Evolutionary conservation across 1,140 invertebrate genomes (phyloP).

Genomic region (Laupala kohalensis): DNA sequence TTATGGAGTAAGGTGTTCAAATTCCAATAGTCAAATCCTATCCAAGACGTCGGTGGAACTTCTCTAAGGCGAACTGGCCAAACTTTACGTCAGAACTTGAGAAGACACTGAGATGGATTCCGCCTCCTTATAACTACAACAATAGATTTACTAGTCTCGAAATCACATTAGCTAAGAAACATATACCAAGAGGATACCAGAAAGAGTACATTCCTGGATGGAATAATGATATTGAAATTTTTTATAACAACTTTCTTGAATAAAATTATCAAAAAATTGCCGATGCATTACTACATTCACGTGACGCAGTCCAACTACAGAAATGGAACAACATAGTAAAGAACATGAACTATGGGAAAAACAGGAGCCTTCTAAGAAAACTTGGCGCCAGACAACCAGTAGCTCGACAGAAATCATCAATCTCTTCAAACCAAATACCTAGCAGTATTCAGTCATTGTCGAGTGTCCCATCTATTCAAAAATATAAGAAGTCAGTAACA

Average conservation of each 20-base stretch:
- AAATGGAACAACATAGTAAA: no score
- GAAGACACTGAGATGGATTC: conserved; percentile 9
- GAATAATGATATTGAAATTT: background rate
- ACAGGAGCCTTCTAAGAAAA: background rate
- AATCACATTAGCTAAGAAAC: background rate
- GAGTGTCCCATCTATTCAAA: background rate
- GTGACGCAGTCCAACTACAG: no score
- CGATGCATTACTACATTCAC: background rate
- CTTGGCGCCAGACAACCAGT: no score
- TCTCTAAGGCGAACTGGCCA: conserved; percentile 7
- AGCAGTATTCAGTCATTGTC: no score
- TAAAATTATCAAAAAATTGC: background rate
- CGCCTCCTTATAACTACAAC: conserved; percentile 4
- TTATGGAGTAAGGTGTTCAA: background rate
- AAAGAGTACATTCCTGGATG: background rate
- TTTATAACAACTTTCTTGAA: background rate
- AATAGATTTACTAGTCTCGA: conserved; percentile 4
- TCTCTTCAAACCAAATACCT: no score
- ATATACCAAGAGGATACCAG: background rate
- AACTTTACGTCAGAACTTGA: conserved; percentile 2
- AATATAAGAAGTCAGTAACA: background rate
- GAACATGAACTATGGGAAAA: background rate
- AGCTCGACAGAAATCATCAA: no score
- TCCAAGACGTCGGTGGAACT: conserved; percentile 6
- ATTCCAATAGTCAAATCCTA: background rate